These are phyloP conservation scores for Setophaga kirtlandii DNA, from an alignment of 2,113 vertebrate species.

Conservation along the genomic window DNA sequence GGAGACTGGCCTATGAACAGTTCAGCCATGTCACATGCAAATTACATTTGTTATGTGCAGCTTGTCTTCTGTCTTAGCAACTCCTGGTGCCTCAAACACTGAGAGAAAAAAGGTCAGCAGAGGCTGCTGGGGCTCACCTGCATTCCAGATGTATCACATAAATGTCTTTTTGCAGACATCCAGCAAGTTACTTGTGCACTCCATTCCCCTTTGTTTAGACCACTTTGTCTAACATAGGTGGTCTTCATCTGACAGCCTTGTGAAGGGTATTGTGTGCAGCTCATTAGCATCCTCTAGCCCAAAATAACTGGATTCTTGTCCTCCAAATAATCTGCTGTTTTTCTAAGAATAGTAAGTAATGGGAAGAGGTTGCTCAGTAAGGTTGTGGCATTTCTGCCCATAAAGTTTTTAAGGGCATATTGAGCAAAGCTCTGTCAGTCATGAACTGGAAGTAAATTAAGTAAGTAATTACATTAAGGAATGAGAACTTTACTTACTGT, in stretches of 20 bases:
- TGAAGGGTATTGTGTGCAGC: neutral
- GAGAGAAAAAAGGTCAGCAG: neutral
- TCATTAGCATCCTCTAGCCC: neutral
- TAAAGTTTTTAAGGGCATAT: neutral
- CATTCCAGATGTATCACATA: rapidly evolving
- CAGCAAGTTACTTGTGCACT: neutral
- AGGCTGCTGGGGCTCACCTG: neutral
- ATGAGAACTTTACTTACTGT: neutral
- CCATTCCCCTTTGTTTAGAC: neutral
- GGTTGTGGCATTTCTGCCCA: neutral
- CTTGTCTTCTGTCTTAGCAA: neutral
- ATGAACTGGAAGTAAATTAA: neutral
- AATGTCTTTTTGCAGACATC: neutral
- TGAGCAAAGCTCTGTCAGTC: neutral
- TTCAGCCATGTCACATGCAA: neutral
- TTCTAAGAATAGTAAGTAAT: neutral
- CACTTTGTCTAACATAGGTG: neutral
- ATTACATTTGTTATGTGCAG: neutral
- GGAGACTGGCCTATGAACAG: neutral
- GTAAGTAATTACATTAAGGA: neutral
- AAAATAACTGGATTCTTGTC: neutral
- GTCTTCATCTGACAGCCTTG: neutral
- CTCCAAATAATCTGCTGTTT: neutral
- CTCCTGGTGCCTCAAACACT: neutral
- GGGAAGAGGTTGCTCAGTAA: neutral